Evolutionary conservation across 2,113 vertebrate genomes (phyloP), one percentile per base, ranked within the genome.

Genomic region (Anhinga rufa): DNA sequence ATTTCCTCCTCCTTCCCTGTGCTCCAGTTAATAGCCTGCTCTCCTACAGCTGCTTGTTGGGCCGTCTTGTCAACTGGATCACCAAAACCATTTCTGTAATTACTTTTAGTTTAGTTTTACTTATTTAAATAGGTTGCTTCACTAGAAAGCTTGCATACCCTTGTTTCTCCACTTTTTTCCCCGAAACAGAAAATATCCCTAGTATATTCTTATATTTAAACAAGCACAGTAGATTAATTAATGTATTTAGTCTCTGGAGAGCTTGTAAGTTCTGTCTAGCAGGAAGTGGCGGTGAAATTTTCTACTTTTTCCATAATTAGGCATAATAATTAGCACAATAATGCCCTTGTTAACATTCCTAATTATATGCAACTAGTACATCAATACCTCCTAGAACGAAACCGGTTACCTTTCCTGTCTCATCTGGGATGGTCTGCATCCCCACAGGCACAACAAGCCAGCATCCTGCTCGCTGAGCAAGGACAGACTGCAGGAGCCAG

Each of bases 261-360:
- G 71, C 76, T 55, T 64, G 10, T 44, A 70, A 77, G 6, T 48
- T 92, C 62, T 93, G 62, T 64, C 93, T 90, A 88, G 88, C 88
- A 95, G 76, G 76, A 94, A 96, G 76, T 12, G 25, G 86, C 69
- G 76, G n/a, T 36, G 82, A 95, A 90, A 38, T 92, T 83, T 81
- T 80, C 48, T 51, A 2, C 20, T 82, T 94, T 92, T 54, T 40
- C 34, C 81, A 75, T 95, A 94, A 95, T 94, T 78, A 93, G 71
- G 76, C 64, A 81, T 83, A 94, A 96, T 93, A 95, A 97, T 95
- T 86, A 94, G 58, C 88, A 88, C 57, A 94, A 88, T 94, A 94
- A 94, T 91, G 86, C 76, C 86, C 96, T 84, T 86, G 77, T 96
- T 97, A 97, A 49, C 83, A 70, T 57, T n/a, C 40, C 36, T 94